These are phyloP conservation scores for Megalonaias nervosa DNA, from an alignment of 1,140 invertebrate species.

Conservation along the genomic window DNA sequence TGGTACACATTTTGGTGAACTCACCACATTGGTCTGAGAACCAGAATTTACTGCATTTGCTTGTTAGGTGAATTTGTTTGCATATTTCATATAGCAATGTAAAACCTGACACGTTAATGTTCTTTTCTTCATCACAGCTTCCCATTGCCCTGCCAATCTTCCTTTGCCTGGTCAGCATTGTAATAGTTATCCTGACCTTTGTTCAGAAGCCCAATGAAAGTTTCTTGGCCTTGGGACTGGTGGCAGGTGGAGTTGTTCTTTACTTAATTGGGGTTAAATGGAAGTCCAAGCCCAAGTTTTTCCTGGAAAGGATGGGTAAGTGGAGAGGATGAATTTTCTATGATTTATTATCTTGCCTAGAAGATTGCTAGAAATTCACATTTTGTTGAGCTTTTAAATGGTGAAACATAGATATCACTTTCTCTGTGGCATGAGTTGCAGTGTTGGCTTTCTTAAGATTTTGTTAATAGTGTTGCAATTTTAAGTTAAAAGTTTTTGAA, in stretches of 20 bases:
- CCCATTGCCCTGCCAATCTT: slow-evolving; percentile 60
- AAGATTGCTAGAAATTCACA: not conserved
- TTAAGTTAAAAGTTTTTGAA: not conserved
- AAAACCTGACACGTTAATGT: too few relatives aligned
- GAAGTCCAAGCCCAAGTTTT: slow-evolving; percentile 78
- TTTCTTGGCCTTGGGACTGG: slow-evolving; percentile 81
- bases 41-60: too few relatives aligned
- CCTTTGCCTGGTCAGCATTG: slow-evolving; percentile 60
- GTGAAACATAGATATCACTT: not conserved
- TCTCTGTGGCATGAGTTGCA: not conserved
- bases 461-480: not conserved
- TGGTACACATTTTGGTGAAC: too few relatives aligned
- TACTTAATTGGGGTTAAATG: slow-evolving; percentile 72
- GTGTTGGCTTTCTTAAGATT: not conserved
- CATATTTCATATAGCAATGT: too few relatives aligned
- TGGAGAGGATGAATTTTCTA: slow-evolving; percentile 77
- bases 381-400: not conserved
- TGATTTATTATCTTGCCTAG: too few relatives aligned
- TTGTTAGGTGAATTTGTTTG: too few relatives aligned
- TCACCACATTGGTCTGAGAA: too few relatives aligned
- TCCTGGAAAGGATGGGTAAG: slow-evolving; percentile 82
- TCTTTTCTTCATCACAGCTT: slow-evolving; percentile 44
- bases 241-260: slow-evolving; percentile 74
- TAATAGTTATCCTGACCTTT: slow-evolving; percentile 64
- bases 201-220: slow-evolving; percentile 86